Evolutionary conservation across 2,888 invertebrate genomes (phyloP), one percentile per base, ranked within the genome.

Genomic region (Corythucha ciliata): DNA sequence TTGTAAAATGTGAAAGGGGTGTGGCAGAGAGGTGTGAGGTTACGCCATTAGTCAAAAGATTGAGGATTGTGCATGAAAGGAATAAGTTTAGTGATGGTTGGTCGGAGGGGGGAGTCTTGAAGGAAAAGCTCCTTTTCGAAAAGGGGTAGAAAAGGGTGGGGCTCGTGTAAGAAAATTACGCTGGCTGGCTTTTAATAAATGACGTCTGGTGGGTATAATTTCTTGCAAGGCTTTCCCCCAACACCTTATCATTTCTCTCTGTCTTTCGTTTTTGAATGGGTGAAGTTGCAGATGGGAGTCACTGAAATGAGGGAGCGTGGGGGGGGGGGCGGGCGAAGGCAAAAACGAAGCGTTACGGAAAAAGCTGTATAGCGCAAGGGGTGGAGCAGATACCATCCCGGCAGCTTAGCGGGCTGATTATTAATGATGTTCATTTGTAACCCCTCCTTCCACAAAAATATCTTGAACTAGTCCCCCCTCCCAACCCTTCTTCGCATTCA

Each of bases 181-280:
- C 51, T 41, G 42, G 39, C 51, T 42, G 42, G 57, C 53, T 58
- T 59, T 59, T 59, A 58, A 59, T 58, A 58, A 59, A 59, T 58
- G 59, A 56, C 44, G 44, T 32, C 51, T 46, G 33, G 18, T 49
- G 37, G 53, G 56, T 48, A n/a, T n/a, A 57, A 52, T 52, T 51
- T 54, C 51, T 54, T 54, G 51, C 44, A 26, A 8, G 3, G n/a
- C 24, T 12, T 10, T 14, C 8, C 14, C 26, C 7, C 49, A 42
- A 32, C 50, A 33, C 45, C 51, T 51, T 51, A 42, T 42, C 36
- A 39, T 48, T 48, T 40, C 48, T 48, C 48, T 47, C 29, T 36
- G 3, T n/a, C n/a, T n/a, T n/a, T n/a, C n/a, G n/a, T n/a, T n/a
- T n/a, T n/a, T n/a, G n/a, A n/a, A n/a, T 5, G 36, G 47, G 26